Conservation (phyloP, 2,888 invertebrate species). For the Coleophora deauratella region DNA sequence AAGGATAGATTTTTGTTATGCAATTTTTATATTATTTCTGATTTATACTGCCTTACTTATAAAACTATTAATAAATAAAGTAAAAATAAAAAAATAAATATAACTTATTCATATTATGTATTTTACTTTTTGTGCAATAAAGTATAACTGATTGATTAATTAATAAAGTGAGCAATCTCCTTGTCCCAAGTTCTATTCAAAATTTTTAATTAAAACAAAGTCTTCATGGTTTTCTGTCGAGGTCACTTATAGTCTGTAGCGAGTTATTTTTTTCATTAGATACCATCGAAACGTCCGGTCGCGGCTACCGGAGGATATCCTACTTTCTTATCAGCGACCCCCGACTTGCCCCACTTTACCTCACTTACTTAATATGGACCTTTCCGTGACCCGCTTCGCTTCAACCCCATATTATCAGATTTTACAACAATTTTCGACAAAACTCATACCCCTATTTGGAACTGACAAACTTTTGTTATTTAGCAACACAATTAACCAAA, state of each 20-base stretch:
- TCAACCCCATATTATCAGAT: slow-evolving; percentile 37
- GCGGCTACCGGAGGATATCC: slow-evolving; percentile 50
- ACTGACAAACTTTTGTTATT: slow-evolving; percentile 40
- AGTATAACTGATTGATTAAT: no score
- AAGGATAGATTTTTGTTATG: no score
- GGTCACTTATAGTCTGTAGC: background rate
- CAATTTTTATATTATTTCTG: no score
- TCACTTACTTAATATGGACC: slow-evolving; percentile 20
- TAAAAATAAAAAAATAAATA: no score
- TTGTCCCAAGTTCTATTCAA: no score
- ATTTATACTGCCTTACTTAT: no score
- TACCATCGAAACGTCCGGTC: slow-evolving; percentile 39
- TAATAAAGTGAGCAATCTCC: no score
- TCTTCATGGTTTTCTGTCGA: background rate
- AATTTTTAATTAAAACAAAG: no score
- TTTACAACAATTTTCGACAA: slow-evolving; percentile 35
- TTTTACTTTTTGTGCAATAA: no score
- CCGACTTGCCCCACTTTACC: slow-evolving; percentile 6
- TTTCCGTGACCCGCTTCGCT: slow-evolving; percentile 45
- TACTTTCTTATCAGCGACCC: slow-evolving; percentile 43
- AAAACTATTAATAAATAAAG: no score
- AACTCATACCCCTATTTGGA: slow-evolving; percentile 26
- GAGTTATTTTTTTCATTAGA: slow-evolving; percentile 37
- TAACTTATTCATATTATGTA: no score
- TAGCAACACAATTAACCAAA: slow-evolving; percentile 47